Conservation (phyloP, 2,888 invertebrate species). For the Branchellion lobata region DNA sequence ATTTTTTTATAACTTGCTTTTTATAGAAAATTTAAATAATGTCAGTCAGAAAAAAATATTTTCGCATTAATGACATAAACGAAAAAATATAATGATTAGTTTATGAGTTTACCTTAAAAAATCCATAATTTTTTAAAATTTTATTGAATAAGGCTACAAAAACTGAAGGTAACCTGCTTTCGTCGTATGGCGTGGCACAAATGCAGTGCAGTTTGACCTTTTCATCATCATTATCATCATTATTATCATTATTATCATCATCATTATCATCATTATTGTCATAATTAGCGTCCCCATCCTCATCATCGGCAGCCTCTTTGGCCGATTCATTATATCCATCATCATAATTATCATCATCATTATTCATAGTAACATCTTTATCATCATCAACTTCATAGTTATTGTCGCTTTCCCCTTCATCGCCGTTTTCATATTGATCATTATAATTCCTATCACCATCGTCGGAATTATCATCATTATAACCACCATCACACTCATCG, state of each 20-base stretch:
- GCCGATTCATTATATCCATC: neutral
- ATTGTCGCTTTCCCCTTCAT: neutral
- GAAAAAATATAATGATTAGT: too few relatives aligned
- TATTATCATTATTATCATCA: neutral
- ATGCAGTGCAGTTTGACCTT: slow-evolving; percentile 73
- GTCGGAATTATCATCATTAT: too few relatives aligned
- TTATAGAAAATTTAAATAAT: too few relatives aligned
- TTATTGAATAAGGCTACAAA: too few relatives aligned
- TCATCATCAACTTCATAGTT: neutral
- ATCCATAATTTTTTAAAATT: too few relatives aligned
- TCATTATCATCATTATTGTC: neutral
- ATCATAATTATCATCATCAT: neutral
- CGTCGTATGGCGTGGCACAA: slow-evolving; percentile 92
- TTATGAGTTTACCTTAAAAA: too few relatives aligned
- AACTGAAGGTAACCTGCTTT: slow-evolving; percentile 89
- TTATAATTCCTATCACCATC: neutral
- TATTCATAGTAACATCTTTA: neutral
- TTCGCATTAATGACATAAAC: too few relatives aligned
- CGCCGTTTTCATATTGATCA: neutral
- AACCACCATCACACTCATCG: too few relatives aligned
- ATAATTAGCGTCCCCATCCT: neutral
- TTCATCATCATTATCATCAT: slow-evolving; percentile 35
- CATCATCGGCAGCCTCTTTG: neutral
- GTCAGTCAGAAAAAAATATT: too few relatives aligned
- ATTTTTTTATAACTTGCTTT: too few relatives aligned